Conservation (phyloP, 37 sponge, comb jelly and placozoan species). For the Spongia lamella region DNA sequence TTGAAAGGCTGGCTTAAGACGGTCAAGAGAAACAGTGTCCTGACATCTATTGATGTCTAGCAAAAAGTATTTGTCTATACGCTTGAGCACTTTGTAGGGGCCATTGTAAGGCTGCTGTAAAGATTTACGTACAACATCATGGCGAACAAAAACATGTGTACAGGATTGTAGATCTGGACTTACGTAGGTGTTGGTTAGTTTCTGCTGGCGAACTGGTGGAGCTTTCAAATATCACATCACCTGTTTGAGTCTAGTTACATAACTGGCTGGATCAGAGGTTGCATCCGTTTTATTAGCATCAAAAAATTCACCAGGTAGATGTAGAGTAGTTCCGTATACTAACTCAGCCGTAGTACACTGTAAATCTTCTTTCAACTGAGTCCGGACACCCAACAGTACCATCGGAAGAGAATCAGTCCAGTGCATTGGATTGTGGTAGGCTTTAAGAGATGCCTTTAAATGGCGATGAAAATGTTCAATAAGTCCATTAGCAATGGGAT, state of each 20-base stretch:
- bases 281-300: background rate
- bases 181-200: constrained; percentile 1
- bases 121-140: constrained; percentile 27
- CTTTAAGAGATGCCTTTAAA: constrained; percentile 46
- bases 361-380: constrained; percentile 31
- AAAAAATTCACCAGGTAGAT: constrained; percentile 51
- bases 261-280: constrained; percentile 3
- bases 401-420: constrained; percentile 32
- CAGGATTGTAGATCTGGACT: constrained; percentile 3
- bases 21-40: constrained; percentile 9
- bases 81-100: constrained; percentile 30
- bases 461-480: constrained; percentile 48
- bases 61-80: constrained; percentile 19
- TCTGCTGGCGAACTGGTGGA: background rate
- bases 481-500: constrained; percentile 39
- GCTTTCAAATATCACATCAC: constrained; percentile 5
- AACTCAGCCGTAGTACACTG: constrained; percentile 48
- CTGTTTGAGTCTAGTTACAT: constrained; percentile 13
- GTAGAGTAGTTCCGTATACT: constrained; percentile 39
- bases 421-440: constrained; percentile 3
- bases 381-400: constrained; percentile 38
- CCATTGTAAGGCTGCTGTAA: constrained; percentile 54
- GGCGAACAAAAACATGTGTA: constrained; percentile 42
- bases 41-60: constrained; percentile 11
- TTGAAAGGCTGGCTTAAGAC: constrained; percentile 29